Evolutionary conservation across 64 coral and sea anemone genomes (phyloP).

Genomic region (Pocillopora verrucosa): DNA sequence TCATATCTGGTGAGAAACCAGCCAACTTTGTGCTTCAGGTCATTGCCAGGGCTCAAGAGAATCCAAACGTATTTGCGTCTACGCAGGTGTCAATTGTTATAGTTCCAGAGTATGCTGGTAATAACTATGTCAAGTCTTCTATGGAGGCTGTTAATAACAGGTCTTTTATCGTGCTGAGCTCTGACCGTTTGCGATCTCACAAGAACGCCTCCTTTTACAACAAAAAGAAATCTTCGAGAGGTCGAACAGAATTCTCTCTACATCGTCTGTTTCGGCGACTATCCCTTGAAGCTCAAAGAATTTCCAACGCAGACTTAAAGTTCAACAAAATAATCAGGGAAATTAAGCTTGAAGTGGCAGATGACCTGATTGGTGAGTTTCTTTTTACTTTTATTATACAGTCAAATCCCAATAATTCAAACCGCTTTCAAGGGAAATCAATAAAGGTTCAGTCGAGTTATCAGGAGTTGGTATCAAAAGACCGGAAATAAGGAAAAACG

Average conservation of each 20-base stretch:
- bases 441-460: too few species aligned
- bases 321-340: slow-evolving; percentile 52
- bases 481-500: too few species aligned
- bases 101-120: slow-evolving; percentile 63
- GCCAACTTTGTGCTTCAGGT: slow-evolving; percentile 8
- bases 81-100: slow-evolving; percentile 47
- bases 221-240: background rate
- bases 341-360: slow-evolving; percentile 49
- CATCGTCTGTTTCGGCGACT: slow-evolving; percentile 60
- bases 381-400: background rate
- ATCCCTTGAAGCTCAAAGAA: slow-evolving; percentile 46
- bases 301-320: slow-evolving; percentile 55
- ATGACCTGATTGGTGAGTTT: slow-evolving; percentile 46
- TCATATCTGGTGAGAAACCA: background rate
- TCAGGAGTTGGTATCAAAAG: too few species aligned
- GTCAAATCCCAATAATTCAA: too few species aligned
- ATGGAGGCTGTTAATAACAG: slow-evolving; percentile 38
- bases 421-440: too few species aligned
- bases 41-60: background rate
- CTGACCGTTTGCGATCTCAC: background rate
- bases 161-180: background rate
- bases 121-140: slow-evolving; percentile 57
- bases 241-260: slow-evolving; percentile 43
- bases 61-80: slow-evolving; percentile 16
- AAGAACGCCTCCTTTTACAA: background rate